Conservation (phyloP, 1,140 invertebrate species). For the Cardiocondyla obscurior region DNA sequence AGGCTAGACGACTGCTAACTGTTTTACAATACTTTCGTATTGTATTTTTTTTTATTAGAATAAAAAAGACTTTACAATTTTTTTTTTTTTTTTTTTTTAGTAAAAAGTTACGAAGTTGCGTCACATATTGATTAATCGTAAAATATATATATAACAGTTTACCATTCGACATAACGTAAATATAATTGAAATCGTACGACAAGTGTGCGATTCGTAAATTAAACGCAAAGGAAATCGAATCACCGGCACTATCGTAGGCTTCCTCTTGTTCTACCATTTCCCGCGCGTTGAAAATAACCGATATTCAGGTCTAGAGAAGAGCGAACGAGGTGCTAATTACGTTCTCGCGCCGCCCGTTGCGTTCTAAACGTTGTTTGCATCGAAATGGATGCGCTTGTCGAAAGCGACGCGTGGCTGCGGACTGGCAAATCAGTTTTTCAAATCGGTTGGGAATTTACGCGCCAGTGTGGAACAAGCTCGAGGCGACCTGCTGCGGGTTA, state of each 20-base stretch:
- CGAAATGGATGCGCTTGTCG: slow-evolving; percentile 15
- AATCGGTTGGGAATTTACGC: background rate
- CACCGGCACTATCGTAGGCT: background rate
- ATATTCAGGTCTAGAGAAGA: background rate
- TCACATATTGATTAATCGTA: background rate
- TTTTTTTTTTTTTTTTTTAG: background rate
- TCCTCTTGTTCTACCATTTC: background rate
- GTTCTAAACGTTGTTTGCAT: slow-evolving; percentile 40
- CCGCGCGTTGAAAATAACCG: background rate
- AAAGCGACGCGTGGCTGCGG: slow-evolving; percentile 13
- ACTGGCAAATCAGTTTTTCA: slow-evolving; percentile 49
- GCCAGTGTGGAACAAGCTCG: slow-evolving; percentile 47
- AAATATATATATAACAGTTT: background rate
- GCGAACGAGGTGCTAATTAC: slow-evolving; percentile 31
- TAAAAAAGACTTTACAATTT: background rate
- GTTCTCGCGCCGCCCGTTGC: background rate
- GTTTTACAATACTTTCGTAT: background rate
- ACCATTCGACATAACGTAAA: background rate
- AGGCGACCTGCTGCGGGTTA: slow-evolving; percentile 28
- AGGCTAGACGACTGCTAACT: background rate
- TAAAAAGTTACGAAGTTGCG: background rate
- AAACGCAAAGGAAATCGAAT: background rate
- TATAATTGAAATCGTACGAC: background rate
- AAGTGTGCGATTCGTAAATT: background rate
- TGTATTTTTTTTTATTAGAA: background rate